Evolutionary conservation across 2,797 vertebrate species (phyloP).

Genomic region (Lepilemur septentrionalis): DNA sequence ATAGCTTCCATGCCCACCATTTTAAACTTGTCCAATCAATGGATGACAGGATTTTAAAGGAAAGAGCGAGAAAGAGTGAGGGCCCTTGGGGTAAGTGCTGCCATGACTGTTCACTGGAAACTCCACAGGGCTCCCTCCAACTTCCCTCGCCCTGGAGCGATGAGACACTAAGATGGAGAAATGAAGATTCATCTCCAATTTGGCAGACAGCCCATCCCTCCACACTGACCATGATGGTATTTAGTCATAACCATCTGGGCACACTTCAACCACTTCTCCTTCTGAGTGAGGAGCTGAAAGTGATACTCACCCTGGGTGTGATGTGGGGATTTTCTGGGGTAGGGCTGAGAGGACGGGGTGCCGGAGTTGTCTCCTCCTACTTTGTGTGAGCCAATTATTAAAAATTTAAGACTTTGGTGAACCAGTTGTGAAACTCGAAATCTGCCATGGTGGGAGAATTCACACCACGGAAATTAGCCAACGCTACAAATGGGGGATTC

Average conservation of each 20-base stretch:
- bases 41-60: neutral
- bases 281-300: neutral
- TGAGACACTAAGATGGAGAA: neutral
- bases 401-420: neutral
- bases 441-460: neutral
- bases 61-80: neutral
- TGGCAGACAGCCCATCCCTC: neutral
- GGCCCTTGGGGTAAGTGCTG: neutral
- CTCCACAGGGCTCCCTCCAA: neutral
- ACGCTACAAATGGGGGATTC: neutral
- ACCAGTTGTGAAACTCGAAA: neutral
- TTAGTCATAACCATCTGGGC: neutral
- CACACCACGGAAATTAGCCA: neutral
- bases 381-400: neutral
- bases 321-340: neutral
- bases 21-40: neutral
- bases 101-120: neutral
- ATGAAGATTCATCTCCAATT: neutral
- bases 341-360: neutral
- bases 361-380: neutral
- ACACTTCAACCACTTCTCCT: neutral
- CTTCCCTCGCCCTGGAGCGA: neutral
- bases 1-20: neutral
- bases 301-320: neutral
- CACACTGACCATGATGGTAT: neutral